A percentile compares a stretch with the other conserved stretches of the same genome.
phyloP scores from a whole-genome alignment of 1,140 invertebrate species.

The Euura saliciscinereae region DNA sequence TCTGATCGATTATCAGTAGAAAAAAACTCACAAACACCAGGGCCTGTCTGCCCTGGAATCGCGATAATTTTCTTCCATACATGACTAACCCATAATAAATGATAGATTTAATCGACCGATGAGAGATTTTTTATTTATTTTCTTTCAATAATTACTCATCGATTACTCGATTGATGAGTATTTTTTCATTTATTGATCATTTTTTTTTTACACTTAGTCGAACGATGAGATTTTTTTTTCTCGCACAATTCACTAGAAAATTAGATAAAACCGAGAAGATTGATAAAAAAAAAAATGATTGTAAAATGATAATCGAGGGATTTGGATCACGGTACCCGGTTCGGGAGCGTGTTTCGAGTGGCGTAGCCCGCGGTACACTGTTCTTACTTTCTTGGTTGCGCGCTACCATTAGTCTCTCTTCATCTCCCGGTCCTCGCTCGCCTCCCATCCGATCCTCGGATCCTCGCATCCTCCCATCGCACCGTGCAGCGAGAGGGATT shows the following conservation, averaged over 20 bases:
- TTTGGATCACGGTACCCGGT: background rate
- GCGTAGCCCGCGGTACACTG: conserved; percentile 4
- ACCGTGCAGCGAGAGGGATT: too few species aligned
- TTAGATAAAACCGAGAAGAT: too few species aligned
- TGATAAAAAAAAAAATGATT: too few species aligned
- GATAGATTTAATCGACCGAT: background rate
- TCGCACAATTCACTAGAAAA: too few species aligned
- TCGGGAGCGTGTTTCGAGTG: background rate
- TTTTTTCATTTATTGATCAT: too few species aligned
- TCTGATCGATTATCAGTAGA: too few species aligned
- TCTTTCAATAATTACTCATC: too few species aligned
- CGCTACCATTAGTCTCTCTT: conserved; percentile 52
- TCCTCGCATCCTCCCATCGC: conserved; percentile 24
- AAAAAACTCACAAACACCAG: background rate
- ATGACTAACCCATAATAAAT: conserved; percentile 2
- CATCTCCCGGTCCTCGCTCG: conserved; percentile 22
- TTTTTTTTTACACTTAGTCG: too few species aligned
- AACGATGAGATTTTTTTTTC: too few species aligned
- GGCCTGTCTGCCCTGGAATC: background rate
- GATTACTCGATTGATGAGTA: too few species aligned
- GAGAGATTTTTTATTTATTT: too few species aligned
- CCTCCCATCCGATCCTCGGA: conserved; percentile 1
- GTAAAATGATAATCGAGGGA: too few species aligned
- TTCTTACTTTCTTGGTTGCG: background rate
- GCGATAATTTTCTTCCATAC: background rate